Evolutionary conservation across 2,797 vertebrate species (phyloP).

Genomic region (Phalanger gymnotis): DNA sequence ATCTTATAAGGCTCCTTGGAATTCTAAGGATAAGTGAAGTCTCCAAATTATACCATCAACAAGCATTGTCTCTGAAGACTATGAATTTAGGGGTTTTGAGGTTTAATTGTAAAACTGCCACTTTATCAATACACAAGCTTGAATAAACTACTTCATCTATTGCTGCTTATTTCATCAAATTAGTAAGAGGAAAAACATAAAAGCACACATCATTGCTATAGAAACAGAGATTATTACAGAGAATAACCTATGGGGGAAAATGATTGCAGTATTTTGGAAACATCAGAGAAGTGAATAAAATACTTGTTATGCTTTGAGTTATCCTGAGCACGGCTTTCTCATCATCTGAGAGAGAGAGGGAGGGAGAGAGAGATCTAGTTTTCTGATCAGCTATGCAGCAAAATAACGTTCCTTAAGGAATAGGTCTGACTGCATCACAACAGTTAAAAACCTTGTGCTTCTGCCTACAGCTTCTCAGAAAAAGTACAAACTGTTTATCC

Average conservation of each 20-base stretch:
- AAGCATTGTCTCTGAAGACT: neutral
- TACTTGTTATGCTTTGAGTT: neutral
- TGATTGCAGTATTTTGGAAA: neutral
- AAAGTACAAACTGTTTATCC: neutral
- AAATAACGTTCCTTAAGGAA: neutral
- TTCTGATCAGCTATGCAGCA: neutral
- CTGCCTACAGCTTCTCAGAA: neutral
- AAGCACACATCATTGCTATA: neutral
- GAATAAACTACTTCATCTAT: conserved; percentile 10
- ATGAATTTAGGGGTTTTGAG: neutral
- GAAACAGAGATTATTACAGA: neutral
- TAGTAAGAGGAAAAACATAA: neutral
- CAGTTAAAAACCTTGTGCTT: neutral
- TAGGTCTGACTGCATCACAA: neutral
- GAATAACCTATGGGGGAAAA: neutral
- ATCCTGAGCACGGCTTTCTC: neutral
- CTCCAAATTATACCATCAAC: neutral
- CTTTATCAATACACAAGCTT: neutral
- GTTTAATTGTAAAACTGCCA: neutral
- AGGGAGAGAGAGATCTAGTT: neutral
- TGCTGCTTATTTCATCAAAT: neutral
- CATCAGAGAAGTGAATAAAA: neutral
- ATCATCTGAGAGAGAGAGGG: neutral
- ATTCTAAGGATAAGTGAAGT: neutral
- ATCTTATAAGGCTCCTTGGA: neutral